These are phyloP conservation scores for Subanguina moxae DNA, from an alignment of 1,140 invertebrate species.

Conservation along the genomic window DNA sequence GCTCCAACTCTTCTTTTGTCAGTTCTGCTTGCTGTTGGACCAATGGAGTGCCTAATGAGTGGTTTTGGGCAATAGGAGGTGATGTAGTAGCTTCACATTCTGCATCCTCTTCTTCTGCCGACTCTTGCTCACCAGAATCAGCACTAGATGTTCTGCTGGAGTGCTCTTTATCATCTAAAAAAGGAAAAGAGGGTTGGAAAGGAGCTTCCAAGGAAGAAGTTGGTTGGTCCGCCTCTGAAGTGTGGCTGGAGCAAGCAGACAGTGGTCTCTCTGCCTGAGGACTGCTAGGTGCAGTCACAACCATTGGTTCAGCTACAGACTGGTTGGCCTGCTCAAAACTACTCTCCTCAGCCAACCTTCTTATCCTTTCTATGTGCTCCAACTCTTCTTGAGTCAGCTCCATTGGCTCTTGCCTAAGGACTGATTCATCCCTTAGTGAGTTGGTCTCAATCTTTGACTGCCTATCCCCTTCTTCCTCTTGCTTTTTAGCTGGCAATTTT, in stretches of 20 bases:
- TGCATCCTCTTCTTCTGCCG: no score
- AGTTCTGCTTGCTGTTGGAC: conserved; percentile 11
- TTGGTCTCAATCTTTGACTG: no score
- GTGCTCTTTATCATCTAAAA: conserved; percentile 1
- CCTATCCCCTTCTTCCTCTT: not conserved
- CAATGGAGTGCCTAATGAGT: no score
- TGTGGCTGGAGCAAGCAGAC: not conserved
- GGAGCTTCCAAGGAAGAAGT: no score
- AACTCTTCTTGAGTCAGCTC: conserved; percentile 13
- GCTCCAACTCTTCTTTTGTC: conserved; percentile 41
- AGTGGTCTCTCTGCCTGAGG: no score
- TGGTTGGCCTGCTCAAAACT: not conserved
- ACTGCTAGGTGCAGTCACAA: no score
- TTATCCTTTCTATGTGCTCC: conserved; percentile 35
- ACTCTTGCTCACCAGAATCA: not conserved
- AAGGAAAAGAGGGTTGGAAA: not conserved
- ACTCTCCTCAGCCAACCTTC: conserved; percentile 36
- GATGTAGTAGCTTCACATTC: not conserved
- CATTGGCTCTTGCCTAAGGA: conserved; percentile 43
- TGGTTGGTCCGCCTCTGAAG: no score
- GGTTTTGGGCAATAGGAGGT: no score
- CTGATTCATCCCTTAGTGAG: conserved; percentile 15
- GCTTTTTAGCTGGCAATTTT: not conserved
- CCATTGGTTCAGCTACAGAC: no score
- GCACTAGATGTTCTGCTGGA: conserved; percentile 1